Evolutionary conservation across 2,797 vertebrate genomes (phyloP).

Genomic region (Oreochromis mossambicus): DNA sequence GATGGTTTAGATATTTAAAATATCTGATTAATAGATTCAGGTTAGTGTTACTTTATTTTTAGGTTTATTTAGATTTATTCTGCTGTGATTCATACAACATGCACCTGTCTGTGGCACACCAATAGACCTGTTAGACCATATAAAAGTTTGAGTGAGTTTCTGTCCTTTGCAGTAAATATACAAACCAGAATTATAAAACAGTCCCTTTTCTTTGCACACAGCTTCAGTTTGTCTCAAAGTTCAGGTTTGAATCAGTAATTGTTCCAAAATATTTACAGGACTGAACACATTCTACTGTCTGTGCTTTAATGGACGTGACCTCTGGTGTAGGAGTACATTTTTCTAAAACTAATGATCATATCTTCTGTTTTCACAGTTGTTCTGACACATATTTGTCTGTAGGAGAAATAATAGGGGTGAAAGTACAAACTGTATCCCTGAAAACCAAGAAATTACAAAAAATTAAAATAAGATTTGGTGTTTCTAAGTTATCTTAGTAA

Average conservation of each 20-base stretch:
- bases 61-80: not conserved
- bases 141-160: not conserved
- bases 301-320: not conserved
- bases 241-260: not conserved
- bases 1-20: not conserved
- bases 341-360: not conserved
- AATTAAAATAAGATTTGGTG: not conserved
- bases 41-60: accelerated
- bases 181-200: not conserved
- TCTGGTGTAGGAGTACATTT: accelerated
- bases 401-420: not conserved
- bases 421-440: not conserved
- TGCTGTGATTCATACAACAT: not conserved
- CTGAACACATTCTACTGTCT: not conserved
- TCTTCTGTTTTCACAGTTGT: not conserved
- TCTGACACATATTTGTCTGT: not conserved
- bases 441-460: not conserved
- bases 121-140: not conserved
- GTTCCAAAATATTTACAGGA: not conserved
- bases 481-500: not conserved
- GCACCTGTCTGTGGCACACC: not conserved
- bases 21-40: not conserved
- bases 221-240: not conserved
- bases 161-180: not conserved
- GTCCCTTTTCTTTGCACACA: not conserved